Conservation (phyloP, 2,888 invertebrate species). For the Dynastes grantii region DNA sequence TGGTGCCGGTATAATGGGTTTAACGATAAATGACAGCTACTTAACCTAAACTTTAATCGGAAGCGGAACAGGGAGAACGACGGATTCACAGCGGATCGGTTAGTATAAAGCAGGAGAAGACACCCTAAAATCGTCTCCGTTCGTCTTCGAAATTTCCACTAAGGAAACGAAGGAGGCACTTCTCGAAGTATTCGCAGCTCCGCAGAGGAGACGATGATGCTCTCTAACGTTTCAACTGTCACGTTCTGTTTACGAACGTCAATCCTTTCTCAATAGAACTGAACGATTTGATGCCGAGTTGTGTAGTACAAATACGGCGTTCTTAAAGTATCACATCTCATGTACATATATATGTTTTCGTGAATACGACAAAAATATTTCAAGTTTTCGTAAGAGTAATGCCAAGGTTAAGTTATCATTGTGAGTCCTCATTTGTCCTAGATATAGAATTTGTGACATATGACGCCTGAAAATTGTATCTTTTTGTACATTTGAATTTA, state of each 20-base stretch:
- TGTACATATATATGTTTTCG: not conserved
- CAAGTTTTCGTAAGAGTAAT: not conserved
- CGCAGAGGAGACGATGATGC: not conserved
- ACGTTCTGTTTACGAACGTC: constrained; percentile 31
- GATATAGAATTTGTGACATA: not conserved
- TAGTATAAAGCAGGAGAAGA: not conserved
- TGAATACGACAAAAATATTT: not conserved
- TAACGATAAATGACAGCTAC: constrained; percentile 61
- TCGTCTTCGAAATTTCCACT: constrained; percentile 30
- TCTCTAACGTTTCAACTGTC: constrained; percentile 29
- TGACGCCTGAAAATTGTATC: too few relatives aligned
- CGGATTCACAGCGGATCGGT: constrained; percentile 29
- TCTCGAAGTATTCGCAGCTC: constrained; percentile 2
- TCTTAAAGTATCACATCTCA: not conserved
- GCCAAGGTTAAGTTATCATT: not conserved
- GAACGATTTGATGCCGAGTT: not conserved
- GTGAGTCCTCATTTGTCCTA: not conserved
- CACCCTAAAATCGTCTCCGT: not conserved
- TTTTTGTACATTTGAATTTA: too few relatives aligned
- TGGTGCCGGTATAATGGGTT: constrained; percentile 54
- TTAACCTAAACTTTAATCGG: constrained; percentile 56
- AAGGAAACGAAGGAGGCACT: constrained; percentile 10
- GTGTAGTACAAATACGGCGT: too few relatives aligned
- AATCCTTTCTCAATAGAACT: not conserved
- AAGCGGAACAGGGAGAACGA: constrained; percentile 51